A percentile compares a stretch with the other conserved stretches of the same genome.
These are phyloP conservation scores for Synanthedon andrenaeformis DNA, from an alignment of 2,888 invertebrate species.

Conservation along the genomic window DNA sequence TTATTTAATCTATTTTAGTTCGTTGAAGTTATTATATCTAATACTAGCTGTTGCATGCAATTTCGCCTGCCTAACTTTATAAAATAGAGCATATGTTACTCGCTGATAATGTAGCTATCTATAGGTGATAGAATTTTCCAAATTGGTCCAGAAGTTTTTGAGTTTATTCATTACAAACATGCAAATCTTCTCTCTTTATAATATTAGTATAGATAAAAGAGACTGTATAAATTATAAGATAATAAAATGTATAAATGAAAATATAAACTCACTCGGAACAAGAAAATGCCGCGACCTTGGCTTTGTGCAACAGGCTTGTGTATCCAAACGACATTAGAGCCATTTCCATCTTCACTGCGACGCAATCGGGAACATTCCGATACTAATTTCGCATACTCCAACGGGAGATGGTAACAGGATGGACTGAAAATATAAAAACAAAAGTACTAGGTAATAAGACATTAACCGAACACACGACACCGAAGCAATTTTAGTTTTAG, in stretches of 20 bases:
- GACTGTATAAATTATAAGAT: too few relatives aligned
- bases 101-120: too few relatives aligned
- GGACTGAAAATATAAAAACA: conserved; percentile 66
- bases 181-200: too few relatives aligned
- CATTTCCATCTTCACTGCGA: conserved; percentile 47
- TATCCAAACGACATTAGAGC: conserved; percentile 78
- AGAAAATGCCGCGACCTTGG: conserved; percentile 85
- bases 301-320: conserved; percentile 90
- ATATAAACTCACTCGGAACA: conserved; percentile 74
- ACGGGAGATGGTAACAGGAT: conserved; percentile 82
- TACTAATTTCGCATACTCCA: conserved; percentile 86
- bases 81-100: too few relatives aligned
- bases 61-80: too few relatives aligned
- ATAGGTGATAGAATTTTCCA: too few relatives aligned
- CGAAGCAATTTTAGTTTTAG: neutral
- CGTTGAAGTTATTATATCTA: too few relatives aligned
- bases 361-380: conserved; percentile 77
- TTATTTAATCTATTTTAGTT: too few relatives aligned
- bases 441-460: conserved; percentile 14
- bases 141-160: too few relatives aligned
- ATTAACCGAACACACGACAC: neutral
- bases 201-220: too few relatives aligned
- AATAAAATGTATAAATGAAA: neutral
- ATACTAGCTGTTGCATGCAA: too few relatives aligned
- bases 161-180: too few relatives aligned